Conservation (phyloP, 2,113 vertebrate species). For the Elephas maximus region DNA sequence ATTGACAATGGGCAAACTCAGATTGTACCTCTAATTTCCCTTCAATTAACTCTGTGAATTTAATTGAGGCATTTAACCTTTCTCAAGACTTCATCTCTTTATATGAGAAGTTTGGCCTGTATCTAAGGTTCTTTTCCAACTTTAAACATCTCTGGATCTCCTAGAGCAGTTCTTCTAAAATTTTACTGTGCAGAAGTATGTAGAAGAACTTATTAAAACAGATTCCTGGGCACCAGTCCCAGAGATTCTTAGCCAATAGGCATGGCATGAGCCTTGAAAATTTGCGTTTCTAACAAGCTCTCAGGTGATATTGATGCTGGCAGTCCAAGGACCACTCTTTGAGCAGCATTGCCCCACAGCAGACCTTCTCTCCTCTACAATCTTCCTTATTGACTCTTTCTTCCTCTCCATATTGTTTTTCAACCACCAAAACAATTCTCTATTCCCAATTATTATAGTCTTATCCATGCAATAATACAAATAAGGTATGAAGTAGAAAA, state of each 20-base stretch:
- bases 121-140: neutral
- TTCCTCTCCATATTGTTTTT: neutral
- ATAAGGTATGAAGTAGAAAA: neutral
- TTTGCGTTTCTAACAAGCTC: neutral
- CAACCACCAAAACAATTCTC: neutral
- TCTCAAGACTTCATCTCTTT: neutral
- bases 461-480: neutral
- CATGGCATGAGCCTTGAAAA: neutral
- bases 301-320: neutral
- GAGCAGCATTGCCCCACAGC: neutral
- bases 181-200: neutral
- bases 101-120: neutral
- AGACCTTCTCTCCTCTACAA: neutral
- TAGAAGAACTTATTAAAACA: neutral
- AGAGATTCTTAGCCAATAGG: neutral
- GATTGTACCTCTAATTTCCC: neutral
- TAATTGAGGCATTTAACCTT: neutral
- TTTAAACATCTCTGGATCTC: neutral
- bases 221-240: neutral
- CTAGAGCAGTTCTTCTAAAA: neutral
- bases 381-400: neutral
- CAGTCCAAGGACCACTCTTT: too few species aligned
- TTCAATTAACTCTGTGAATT: neutral
- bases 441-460: neutral
- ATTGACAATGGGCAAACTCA: neutral